Evolutionary conservation across 2,797 vertebrate genomes (phyloP).

Genomic region (Carcharodon carcharias): DNA sequence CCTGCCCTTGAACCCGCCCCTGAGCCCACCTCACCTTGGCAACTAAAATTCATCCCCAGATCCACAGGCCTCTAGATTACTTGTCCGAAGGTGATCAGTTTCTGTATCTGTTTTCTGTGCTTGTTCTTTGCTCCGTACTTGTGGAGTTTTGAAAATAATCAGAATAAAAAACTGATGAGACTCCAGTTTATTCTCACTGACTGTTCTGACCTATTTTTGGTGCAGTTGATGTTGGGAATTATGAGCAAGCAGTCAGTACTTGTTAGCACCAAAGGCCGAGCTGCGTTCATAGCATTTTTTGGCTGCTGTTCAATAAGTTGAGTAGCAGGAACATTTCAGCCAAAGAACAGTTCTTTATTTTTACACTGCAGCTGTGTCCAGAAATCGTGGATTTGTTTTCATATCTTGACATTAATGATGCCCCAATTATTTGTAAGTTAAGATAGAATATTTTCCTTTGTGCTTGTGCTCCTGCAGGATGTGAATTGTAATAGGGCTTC

Average conservation of each 20-base stretch:
- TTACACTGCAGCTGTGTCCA: background rate
- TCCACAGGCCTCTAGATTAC: no score
- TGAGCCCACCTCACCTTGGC: no score
- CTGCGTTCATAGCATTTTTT: background rate
- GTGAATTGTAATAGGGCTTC: no score
- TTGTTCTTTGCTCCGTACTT: background rate
- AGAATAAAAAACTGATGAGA: background rate
- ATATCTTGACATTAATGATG: background rate
- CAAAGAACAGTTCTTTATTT: background rate
- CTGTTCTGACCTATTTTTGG: background rate
- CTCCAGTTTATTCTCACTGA: background rate
- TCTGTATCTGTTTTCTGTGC: background rate
- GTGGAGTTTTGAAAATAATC: background rate
- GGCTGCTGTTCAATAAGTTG: background rate
- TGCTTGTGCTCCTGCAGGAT: background rate
- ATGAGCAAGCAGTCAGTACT: background rate
- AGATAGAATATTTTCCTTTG: background rate
- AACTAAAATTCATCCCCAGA: no score
- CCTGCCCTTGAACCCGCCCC: no score
- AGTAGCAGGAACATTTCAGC: background rate
- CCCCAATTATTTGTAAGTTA: background rate
- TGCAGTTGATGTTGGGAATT: background rate
- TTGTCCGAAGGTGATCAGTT: no score
- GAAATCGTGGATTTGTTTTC: background rate
- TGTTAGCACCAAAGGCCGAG: background rate